Evolutionary conservation across 2,113 vertebrate genomes (phyloP).

Genomic region (human (Homo sapiens)): GRCh38 chr6:136540001-136540500

Average conservation of each 20-base stretch:
- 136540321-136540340: neutral
- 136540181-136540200: neutral
- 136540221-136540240: neutral
- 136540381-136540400: neutral
- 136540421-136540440: neutral
- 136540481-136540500: neutral
- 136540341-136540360: neutral
- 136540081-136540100: neutral
- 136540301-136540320: neutral
- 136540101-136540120: neutral
- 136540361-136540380: neutral
- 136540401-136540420: neutral
- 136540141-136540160: neutral
- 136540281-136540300: neutral
- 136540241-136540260: neutral
- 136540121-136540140: neutral
- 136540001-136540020: accelerated
- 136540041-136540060: neutral
- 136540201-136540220: neutral
- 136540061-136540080: neutral
- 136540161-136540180: neutral
- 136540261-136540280: neutral
- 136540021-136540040: neutral
- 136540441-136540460: neutral
- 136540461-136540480: neutral